phyloP scores from a whole-genome alignment of 2,888 invertebrate species.

The Bombylius major region DNA sequence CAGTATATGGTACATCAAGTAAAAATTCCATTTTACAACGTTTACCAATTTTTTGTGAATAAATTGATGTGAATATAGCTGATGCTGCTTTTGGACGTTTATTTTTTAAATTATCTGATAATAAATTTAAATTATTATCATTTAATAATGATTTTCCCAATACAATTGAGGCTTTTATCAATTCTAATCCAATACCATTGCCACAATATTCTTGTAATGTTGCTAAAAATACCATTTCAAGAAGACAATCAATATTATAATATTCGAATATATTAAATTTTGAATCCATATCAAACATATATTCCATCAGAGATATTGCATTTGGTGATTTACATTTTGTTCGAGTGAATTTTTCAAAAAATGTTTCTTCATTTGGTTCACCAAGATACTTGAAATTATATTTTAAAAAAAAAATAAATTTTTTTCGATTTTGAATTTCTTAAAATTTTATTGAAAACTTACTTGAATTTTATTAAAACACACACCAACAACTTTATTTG shows the following conservation, averaged over 20 bases:
- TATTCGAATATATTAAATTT: slow-evolving; percentile 47
- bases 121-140: slow-evolving; percentile 37
- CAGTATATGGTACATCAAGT: slow-evolving; percentile 39
- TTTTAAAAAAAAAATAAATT: neutral
- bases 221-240: slow-evolving; percentile 57
- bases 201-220: slow-evolving; percentile 42
- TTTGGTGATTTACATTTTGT: slow-evolving; percentile 43
- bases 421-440: no score
- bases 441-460: slow-evolving; percentile 7
- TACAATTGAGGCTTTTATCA: slow-evolving; percentile 43
- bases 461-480: slow-evolving; percentile 60
- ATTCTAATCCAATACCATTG: slow-evolving; percentile 40
- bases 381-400: slow-evolving; percentile 20
- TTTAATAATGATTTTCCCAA: slow-evolving; percentile 38
- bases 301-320: slow-evolving; percentile 46
- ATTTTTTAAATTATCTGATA: slow-evolving; percentile 20
- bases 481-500: slow-evolving; percentile 44
- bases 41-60: slow-evolving; percentile 45
- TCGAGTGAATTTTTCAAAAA: slow-evolving; percentile 28
- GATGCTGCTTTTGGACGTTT: slow-evolving; percentile 37
- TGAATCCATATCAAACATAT: slow-evolving; percentile 51
- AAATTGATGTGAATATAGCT: slow-evolving; percentile 46
- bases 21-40: slow-evolving; percentile 43
- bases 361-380: slow-evolving; percentile 22
- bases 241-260: slow-evolving; percentile 45